These are phyloP conservation scores for Diorhabda elongata DNA, from an alignment of 1,140 invertebrate genomes.

Conservation along the genomic window DNA sequence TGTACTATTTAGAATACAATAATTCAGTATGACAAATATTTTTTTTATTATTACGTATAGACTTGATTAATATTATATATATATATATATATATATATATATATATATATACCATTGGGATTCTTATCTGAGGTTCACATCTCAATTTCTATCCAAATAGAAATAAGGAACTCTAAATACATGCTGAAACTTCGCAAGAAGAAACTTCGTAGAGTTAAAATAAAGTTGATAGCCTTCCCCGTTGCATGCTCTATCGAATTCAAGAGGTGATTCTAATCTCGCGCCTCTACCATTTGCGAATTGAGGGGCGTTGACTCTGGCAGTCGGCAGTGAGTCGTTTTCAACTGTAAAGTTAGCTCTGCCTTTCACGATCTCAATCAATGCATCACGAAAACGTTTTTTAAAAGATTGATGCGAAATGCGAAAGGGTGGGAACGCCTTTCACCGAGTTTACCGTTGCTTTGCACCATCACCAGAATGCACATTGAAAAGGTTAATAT, in stretches of 20 bases:
- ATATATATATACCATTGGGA: too few species aligned
- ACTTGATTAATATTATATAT: too few species aligned
- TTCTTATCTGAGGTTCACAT: too few species aligned
- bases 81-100: too few species aligned
- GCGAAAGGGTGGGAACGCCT: constrained; percentile 20
- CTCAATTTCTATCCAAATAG: too few species aligned
- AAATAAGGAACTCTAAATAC: background rate
- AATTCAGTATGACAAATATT: too few species aligned
- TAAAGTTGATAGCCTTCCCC: constrained; percentile 5
- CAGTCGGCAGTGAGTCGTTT: constrained; percentile 6
- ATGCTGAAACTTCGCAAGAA: background rate
- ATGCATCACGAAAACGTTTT: constrained; percentile 25
- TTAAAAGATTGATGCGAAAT: constrained; percentile 25
- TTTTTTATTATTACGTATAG: too few species aligned
- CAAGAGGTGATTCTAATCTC: constrained; percentile 25
- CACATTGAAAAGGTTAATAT: constrained; percentile 8
- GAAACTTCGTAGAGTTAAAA: background rate
- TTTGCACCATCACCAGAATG: constrained; percentile 10
- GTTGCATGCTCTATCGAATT: constrained; percentile 9
- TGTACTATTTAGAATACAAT: too few species aligned
- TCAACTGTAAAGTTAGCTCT: constrained; percentile 15
- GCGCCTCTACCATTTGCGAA: constrained; percentile 19
- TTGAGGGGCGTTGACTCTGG: constrained; percentile 13
- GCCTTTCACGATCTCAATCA: constrained; percentile 21
- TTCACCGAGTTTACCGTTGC: background rate